Evolutionary conservation across 1,140 invertebrate species (phyloP), one percentile per base, ranked within the genome.

Genomic region (Copidosoma floridanum): DNA sequence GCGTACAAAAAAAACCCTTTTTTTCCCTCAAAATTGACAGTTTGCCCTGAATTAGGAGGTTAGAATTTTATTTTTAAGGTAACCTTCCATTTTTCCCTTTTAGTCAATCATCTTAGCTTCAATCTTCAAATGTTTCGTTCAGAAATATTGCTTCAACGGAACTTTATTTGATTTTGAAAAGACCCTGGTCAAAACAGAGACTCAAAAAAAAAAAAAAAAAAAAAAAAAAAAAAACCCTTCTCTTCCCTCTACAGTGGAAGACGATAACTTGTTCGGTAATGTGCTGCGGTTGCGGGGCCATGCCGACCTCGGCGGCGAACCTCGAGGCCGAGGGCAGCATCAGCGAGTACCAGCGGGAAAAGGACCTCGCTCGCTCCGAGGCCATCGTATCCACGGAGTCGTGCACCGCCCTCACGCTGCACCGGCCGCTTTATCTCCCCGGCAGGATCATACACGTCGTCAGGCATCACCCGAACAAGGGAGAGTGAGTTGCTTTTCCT

Each of bases 371-470:
- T 8, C 80, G 85, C 35, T 83, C 83, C 14, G 82, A 85, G 51
- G 84, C 85, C 16, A 81, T 88, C 47, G 84, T 90, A 78, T 85
- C 89, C 5, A 85, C 83, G 54, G 88, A 89, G 68, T 86, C 85
- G 66, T 84, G 84, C 43, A 89, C 92, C 70, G 88, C 89, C 56
- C 81, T 92, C 61, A 90, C 89, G 50, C 79, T 92, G 63, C 88
- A 94, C 80, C 83, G 89, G 69, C 93, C 91, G 1, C 81, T 96
- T 1, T 95, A 89, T 78, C 92, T 91, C 38, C 93, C 94, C 7
- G 94, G 94, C 3, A 85, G 86, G 67, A 94, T 95, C 56, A 92
- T 96, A 43, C 94, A 95, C 72, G 87, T 96, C 27, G 92, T 96
- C 43, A 81, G 93, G 51, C 92, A 93, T 80, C 92, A 96, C 83